Evolutionary conservation across 1,140 invertebrate species (phyloP), one percentile per base, ranked within the genome.

Genomic region (Aphelenchoides besseyi): DNA sequence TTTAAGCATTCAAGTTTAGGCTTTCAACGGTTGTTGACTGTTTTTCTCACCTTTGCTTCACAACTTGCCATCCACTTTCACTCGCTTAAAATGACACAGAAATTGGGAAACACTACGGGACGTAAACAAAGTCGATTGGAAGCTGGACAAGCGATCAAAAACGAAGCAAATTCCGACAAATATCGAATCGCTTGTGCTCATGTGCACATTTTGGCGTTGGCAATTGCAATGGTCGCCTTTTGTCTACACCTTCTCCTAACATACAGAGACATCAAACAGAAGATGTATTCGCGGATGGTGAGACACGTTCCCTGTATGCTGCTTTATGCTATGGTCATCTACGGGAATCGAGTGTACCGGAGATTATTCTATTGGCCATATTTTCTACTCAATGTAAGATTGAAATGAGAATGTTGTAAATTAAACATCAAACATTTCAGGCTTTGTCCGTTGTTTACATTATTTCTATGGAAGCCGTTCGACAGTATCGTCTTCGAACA

Each of bases 141-240:
- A 48, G 41, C 41, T 23, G 41, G 41, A 12, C 12, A 23, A 48
- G 12, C 41, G 41, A 12, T 23, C 12, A 48, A 48, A 23, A 12
- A 16, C 41, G 41, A 48, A 12, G 41, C 41, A 12, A 23, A 48
- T 59, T 28, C 55, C 18, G 26, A 59, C 26, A 59, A 59, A 33
- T 59, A 59, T 23, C 5, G 55, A 59, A 59, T 59, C 5, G 32
- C 55, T 28, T 59, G 55, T 18, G 18, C 23, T 23, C 55, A 59
- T 33, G 55, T 59, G 5, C 55, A 59, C 18, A 33, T 59, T 33
- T 33, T 59, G 26, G 55, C 55, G 5, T 23, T 59, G 5, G 55
- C 5, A 5, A 8, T 5, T 23, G 55, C 55, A 59, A 59, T 59
- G 55, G 55, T 59, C 55, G 55, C 5, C 5, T 33, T 5, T 28